Evolutionary conservation across 2,888 invertebrate species (phyloP), one percentile per base, ranked within the genome.

Genomic region (Caenorhabditis macrosperma): DNA sequence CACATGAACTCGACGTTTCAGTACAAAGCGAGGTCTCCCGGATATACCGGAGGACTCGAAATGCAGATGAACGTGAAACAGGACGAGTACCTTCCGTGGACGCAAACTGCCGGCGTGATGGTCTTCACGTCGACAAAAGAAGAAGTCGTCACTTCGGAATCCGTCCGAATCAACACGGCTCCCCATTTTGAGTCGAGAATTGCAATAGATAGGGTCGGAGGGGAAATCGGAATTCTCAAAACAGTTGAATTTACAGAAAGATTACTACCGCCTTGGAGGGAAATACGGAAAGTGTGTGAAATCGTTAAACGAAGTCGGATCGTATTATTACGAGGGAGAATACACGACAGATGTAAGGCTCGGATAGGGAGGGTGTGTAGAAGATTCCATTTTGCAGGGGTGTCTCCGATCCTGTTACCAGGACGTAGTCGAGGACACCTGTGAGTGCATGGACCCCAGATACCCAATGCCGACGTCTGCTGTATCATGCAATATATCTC

Each of bases 381-480:
- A n/a, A n/a, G n/a, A n/a, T n/a, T n/a, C n/a, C 33, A 1, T 38
- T 12, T 35, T 48, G 57, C 28, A 86, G 85, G 85, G 83, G n/a
- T 86, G 86, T 67, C 64, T 85, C 6, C 63, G 85, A 50, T 82
- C 82, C 10, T 85, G 86, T 68, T 86, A 86, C 54, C 86, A 86
- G 52, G 78, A 78, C 28, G 72, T 78, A 10, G 77, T 86, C 0
- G 33, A 78, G 15, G 52, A 57, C 20, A 26, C 66, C 10, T 86
- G 86, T 66, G 57, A 50, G 5, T 86, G 86, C 48, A 85, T 85
- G 85, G 86, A 86, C 63, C 86, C 86, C 0, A 50, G 86, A 67
- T 86, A 86, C 50, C 83, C 82, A 4, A 77, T 82, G 74, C 82
- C 82, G 17, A 28, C 50, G 1, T 55, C 55, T 17, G 77, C 72